phyloP scores from a whole-genome alignment of 2,888 invertebrate genomes.

The Peribatodes rhomboidaria region DNA sequence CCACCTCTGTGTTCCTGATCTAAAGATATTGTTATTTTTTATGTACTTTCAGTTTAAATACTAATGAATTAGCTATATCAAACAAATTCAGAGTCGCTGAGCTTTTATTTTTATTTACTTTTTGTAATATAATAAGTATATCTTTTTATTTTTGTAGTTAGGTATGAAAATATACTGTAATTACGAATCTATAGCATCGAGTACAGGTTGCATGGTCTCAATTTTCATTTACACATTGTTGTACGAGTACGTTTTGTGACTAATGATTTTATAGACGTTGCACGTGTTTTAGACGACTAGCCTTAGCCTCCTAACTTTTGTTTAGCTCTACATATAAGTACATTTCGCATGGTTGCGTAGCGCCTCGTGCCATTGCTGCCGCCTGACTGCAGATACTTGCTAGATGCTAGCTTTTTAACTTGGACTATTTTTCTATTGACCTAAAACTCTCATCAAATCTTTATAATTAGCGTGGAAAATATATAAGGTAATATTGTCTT shows the following conservation, averaged over 20 bases:
- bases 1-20: conserved; percentile 76
- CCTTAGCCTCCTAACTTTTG: conserved; percentile 50
- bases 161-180: conserved; percentile 60
- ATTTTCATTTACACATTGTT: conserved; percentile 57
- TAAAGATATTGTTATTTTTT: conserved; percentile 64
- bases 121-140: conserved; percentile 78
- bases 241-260: conserved; percentile 53
- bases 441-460: conserved; percentile 12
- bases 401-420: conserved; percentile 45
- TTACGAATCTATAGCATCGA: conserved; percentile 54
- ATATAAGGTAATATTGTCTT: conserved; percentile 49
- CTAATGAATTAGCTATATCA: conserved; percentile 64
- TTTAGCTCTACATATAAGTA: conserved; percentile 47
- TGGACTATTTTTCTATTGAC: conserved; percentile 40
- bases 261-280: conserved; percentile 52
- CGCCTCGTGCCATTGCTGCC: conserved; percentile 61
- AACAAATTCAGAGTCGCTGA: conserved; percentile 70
- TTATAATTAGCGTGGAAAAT: conserved; percentile 33
- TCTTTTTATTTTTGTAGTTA: conserved; percentile 76
- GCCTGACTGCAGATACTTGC: conserved; percentile 36
- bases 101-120: conserved; percentile 75
- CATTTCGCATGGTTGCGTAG: conserved; percentile 41
- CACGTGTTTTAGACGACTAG: conserved; percentile 49
- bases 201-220: conserved; percentile 64
- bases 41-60: conserved; percentile 58